phyloP scores from a whole-genome alignment of 2,113 vertebrate species.

The Strix aluco region DNA sequence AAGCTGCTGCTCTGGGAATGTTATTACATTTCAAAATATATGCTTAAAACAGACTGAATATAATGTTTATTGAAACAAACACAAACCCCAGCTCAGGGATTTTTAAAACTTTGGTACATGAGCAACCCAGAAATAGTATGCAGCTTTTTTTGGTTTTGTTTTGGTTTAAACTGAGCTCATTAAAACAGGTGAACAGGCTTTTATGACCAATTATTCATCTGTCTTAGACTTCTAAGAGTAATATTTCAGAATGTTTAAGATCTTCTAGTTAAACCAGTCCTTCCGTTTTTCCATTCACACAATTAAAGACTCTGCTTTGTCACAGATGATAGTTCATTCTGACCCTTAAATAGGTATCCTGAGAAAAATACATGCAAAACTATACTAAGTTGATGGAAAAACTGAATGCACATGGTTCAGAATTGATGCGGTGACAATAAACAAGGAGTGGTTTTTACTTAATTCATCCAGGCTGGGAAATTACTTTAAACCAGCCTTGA shows the following conservation, averaged over 20 bases:
- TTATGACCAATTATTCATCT: neutral
- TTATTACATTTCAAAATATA: neutral
- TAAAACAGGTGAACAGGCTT: neutral
- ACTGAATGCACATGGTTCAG: neutral
- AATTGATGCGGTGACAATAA: neutral
- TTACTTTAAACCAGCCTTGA: neutral
- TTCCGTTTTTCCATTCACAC: neutral
- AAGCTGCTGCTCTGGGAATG: neutral
- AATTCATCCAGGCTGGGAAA: neutral
- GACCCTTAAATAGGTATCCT: neutral
- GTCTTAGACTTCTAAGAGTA: neutral
- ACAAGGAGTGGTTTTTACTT: neutral
- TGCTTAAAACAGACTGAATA: neutral
- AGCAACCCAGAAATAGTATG: neutral
- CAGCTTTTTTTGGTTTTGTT: neutral
- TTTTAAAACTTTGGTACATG: neutral
- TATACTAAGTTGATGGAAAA: neutral
- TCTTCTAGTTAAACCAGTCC: neutral
- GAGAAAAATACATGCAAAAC: neutral
- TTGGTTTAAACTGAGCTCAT: neutral
- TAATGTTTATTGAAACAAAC: neutral
- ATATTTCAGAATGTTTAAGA: neutral
- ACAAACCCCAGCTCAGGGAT: neutral
- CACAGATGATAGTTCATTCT: neutral
- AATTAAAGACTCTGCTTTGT: neutral